Base-by-base conservation (phyloP, 92 coral and sea anemone genomes). In the Porites lobata region DNA sequence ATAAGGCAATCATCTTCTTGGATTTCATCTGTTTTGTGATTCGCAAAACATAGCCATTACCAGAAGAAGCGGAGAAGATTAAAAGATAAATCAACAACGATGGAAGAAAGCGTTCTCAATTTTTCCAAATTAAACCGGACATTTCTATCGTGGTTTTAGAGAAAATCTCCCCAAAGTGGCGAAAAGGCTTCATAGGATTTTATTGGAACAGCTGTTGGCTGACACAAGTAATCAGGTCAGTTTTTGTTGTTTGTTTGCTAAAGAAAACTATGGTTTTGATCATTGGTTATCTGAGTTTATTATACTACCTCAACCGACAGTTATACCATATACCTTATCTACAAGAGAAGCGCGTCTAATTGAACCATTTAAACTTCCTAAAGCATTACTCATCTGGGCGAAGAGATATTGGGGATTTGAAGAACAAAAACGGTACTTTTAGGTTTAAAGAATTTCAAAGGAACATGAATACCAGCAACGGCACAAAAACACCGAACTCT, bases 171-270 rank as follows among this genome's bases (percentile, higher is more conserved):
- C 17, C 4, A 62, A 62, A 62, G 21, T 11, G n/a, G n/a, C 6
- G 66, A 62, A 62, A 62, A 62, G 19, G n/a, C 66, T 62, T 14
- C 9, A 62, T 11, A 62, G 7, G 66, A n/a, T 62, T 15, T 5
- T 62, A 62, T n/a, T 15, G 21, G 2, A 21, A 47, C 72, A 67
- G 43, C 72, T 67, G 72, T 11, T 15, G 14, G 9, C 12, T 67
- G 72, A 10, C 72, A 67, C 14, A 8, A 21, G 17, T 8, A 10
- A 67, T 67, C 14, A 10, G 6, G 47, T 0, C 4, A 63, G 61
- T 78, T 78, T 57, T 58, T 63, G 9, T 29, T 6, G 24, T 68
- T 81, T 68, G 20, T 68, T 54, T 68, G 64, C 77, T 22, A 54
- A 81, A 76, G 10, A 24, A 53, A 26, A 22, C 65, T 50, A 22